These are phyloP conservation scores for Heliocidaris erythrogramma DNA, from an alignment of 35 echinoderm and acorn worm species.

Conservation along the genomic window DNA sequence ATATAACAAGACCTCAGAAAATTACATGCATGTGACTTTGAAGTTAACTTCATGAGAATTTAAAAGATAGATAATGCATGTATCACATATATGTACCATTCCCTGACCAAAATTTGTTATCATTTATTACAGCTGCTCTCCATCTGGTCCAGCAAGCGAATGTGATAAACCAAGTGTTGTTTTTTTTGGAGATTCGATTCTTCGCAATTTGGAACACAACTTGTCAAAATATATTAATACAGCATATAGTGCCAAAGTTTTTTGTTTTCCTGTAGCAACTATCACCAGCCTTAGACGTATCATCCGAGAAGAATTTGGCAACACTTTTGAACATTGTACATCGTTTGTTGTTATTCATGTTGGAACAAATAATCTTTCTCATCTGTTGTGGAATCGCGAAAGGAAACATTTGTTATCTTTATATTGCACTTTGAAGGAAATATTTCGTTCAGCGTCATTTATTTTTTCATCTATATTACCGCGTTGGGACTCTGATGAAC, in stretches of 20 bases:
- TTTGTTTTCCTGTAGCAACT: background rate
- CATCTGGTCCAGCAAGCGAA: background rate
- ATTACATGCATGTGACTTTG: too few relatives aligned
- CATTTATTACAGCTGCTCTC: background rate
- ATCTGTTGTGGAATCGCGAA: background rate
- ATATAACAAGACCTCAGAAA: too few relatives aligned
- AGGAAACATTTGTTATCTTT: background rate
- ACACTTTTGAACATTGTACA: background rate
- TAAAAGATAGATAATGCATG: too few relatives aligned
- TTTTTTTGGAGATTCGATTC: constrained; percentile 15
- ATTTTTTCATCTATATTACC: background rate
- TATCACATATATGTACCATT: too few relatives aligned
- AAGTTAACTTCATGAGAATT: too few relatives aligned
- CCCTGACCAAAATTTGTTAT: background rate
- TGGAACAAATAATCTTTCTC: background rate
- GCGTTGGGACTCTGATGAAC: constrained; percentile 7
- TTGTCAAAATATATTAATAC: background rate
- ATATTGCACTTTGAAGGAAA: background rate
- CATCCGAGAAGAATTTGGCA: background rate
- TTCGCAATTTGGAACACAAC: background rate
- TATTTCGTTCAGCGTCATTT: background rate
- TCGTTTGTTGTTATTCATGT: background rate
- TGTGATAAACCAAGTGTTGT: background rate
- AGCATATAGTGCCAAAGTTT: background rate
- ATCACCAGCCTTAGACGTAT: background rate